phyloP scores from a whole-genome alignment of 2,797 vertebrate species.

The Pteropus rufus region DNA sequence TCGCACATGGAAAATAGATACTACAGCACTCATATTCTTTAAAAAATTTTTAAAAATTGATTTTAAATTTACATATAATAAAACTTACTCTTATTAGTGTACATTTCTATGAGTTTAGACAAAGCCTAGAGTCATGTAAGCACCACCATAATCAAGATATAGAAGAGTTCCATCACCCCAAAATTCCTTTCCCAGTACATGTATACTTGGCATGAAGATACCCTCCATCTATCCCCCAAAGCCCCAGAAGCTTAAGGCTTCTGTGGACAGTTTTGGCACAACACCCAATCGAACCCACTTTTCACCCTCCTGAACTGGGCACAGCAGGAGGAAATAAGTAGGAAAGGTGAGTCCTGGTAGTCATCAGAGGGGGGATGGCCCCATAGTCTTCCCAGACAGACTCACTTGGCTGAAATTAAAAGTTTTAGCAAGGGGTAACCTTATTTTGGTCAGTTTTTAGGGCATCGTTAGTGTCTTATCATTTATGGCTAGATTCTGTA shows the following conservation, averaged over 20 bases:
- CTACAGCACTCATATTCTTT: background rate
- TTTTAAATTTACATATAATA: slow-evolving; percentile 1
- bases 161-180: background rate
- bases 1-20: background rate
- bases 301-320: background rate
- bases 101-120: background rate
- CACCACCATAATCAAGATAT: background rate
- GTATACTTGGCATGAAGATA: background rate
- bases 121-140: background rate
- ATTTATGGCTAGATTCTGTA: background rate
- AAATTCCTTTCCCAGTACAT: background rate
- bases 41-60: background rate
- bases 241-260: background rate
- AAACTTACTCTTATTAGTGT: background rate
- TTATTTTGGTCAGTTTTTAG: background rate
- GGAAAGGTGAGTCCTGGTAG: background rate
- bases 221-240: background rate
- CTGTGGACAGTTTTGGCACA: background rate
- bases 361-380: background rate
- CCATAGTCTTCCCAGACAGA: background rate
- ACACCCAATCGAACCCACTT: background rate
- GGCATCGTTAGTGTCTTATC: background rate
- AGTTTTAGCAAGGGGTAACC: background rate
- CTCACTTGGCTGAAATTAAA: background rate
- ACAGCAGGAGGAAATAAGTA: background rate